These are phyloP conservation scores for Eustalomyia histrio DNA, from an alignment of 2,888 invertebrate genomes.

Conservation along the genomic window DNA sequence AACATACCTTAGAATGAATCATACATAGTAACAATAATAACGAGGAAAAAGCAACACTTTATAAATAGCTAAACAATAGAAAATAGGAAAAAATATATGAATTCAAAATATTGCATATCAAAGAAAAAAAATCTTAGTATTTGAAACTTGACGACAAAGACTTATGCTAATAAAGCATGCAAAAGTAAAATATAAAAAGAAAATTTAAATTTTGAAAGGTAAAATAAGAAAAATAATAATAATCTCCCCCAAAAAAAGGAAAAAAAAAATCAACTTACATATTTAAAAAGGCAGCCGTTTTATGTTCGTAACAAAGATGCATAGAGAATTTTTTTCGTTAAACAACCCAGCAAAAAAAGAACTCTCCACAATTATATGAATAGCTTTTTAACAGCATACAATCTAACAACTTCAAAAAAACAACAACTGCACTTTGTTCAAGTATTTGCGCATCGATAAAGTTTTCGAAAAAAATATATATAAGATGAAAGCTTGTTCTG, in stretches of 20 bases:
- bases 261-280: slow-evolving; percentile 23
- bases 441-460: too few species aligned
- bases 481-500: too few species aligned
- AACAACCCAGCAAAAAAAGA: too few species aligned
- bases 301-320: slow-evolving; percentile 6
- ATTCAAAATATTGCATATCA: too few species aligned
- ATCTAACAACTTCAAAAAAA: too few species aligned
- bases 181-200: slow-evolving; percentile 37
- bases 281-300: slow-evolving; percentile 29
- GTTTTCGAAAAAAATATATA: too few species aligned
- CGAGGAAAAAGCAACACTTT: neutral
- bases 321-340: slow-evolving; percentile 7
- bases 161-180: slow-evolving; percentile 45
- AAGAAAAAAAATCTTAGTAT: slow-evolving; percentile 18
- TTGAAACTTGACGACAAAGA: slow-evolving; percentile 44
- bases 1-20: neutral
- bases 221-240: slow-evolving; percentile 19
- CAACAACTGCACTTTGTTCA: too few species aligned
- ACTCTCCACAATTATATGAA: too few species aligned
- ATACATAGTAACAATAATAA: neutral
- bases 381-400: too few species aligned
- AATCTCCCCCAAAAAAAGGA: slow-evolving; percentile 30
- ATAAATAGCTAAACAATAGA: slow-evolving; percentile 17
- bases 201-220: slow-evolving; percentile 19
- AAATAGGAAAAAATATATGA: slow-evolving; percentile 1